Evolutionary conservation across 2,888 invertebrate genomes (phyloP), one percentile per base, ranked within the genome.

Genomic region (Bembecia ichneumoniformis): DNA sequence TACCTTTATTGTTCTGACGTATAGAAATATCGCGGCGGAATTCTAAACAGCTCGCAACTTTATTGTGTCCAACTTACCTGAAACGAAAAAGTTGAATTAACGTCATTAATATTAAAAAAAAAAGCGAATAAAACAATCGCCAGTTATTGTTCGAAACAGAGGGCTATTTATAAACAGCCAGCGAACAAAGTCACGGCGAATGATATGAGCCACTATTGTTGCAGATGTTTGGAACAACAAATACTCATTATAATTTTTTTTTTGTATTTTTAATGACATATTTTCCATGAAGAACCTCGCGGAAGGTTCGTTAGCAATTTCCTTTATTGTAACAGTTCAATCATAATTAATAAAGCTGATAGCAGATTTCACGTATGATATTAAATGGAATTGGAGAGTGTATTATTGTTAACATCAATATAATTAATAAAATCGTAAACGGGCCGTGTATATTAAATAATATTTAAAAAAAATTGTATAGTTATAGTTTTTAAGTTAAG

Each of bases 21-120:
- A 53, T 54, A 57, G 56, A 64, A 64, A 67, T 63, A 58, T 54
- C 54, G 55, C 52, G 14, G 14, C 44, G 44, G 44, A 44, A 65
- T 72, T 72, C 70, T 64, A 74, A 74, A 74, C 70, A 76, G 62
- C 53, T 54, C 58, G 15, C 58, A 62, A 64, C 70, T 74, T 70
- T 66, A 71, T 70, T 70, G 67, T 61, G 59, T 55, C 56, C 63
- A 64, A 78, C 82, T 83, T 83, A 84, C 83, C 83, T 83, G 78
- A 68, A 81, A 79, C 58, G 54, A 71, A 66, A 74, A 64, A 62
- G 59, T 54, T 53, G 50, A 64, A 70, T 74, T 71, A 74, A 59
- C 60, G 61, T 68, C 62, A 73, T 69, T 70, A 74, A 72, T 69
- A 72, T 28, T 28, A 28, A 62, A 58, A 62, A 64, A 63, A 64